Base-by-base conservation (phyloP, 2,113 vertebrate genomes). In the Percopsis transmontana region DNA sequence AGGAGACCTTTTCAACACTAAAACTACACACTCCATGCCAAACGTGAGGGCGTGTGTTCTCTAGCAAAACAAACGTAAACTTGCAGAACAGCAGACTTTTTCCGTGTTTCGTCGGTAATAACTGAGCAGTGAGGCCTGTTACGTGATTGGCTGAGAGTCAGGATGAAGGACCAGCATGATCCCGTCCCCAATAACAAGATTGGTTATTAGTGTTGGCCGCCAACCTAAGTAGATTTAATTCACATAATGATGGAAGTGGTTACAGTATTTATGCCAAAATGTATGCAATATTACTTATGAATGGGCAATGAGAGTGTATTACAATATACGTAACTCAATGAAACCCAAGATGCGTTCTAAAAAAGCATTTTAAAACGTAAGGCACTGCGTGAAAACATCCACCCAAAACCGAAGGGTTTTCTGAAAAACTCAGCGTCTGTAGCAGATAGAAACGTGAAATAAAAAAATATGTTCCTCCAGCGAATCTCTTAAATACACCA, bases 1-100 rank as follows among this genome's bases (percentile, higher is more conserved):
- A 69, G 60, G 55, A 23, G 40, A 65, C 47, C 54, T 62, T 76
- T 80, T 79, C 81, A 79, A 82, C 76, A 60, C 55, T 62, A 70
- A 81, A 84, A 50, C 66, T 66, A 62, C 11, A 73, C 67, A 57
- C 58, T 20, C 5, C 19, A 18, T 66, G 75, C 72, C 78, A 74
- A 81, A 56, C 56, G 56, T 48, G 33, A 54, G 62, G 50, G 47
- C 62, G 57, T 58, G 58, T 55, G 42, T 33, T 1, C 40, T 61
- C 51, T 69, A 70, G 62, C n/a, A n/a, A n/a, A n/a, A n/a, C n/a
- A n/a, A n/a, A n/a, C n/a, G n/a, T n/a, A n/a, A n/a, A n/a, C n/a
- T n/a, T n/a, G n/a, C n/a, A n/a, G n/a, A n/a, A n/a, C 58, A 58
- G 42, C 42, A 19, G 47, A 8, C 8, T 24, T 20, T n/a, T 72